phyloP scores from a whole-genome alignment of 35 echinoderm and acorn worm species.

The Apostichopus japonicus region DNA sequence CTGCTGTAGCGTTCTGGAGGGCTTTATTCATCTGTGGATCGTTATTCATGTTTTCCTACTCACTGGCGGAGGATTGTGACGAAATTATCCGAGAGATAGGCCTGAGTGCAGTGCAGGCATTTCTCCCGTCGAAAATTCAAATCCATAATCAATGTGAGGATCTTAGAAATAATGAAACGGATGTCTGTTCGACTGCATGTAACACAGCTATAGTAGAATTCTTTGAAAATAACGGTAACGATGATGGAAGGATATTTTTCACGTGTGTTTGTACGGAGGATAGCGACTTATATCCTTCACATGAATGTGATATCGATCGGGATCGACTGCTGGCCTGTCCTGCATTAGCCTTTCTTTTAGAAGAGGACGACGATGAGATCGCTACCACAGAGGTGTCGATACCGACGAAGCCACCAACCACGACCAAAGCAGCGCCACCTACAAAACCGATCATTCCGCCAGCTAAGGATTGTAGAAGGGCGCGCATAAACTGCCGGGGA shows the following conservation, averaged over 20 bases:
- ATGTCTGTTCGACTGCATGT: not conserved
- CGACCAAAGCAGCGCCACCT: not conserved
- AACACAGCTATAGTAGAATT: slow-evolving; percentile 10
- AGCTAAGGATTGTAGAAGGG: not conserved
- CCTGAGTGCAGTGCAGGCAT: not conserved
- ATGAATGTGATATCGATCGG: slow-evolving; percentile 20
- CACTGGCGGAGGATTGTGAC: not conserved
- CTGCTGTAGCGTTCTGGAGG: too few relatives aligned
- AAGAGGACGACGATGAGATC: not conserved
- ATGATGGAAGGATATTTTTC: not conserved
- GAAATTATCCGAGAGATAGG: not conserved
- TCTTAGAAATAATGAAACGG: not conserved
- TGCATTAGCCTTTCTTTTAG: not conserved
- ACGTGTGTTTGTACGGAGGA: slow-evolving; percentile 2
- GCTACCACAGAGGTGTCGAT: not conserved
- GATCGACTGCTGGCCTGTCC: not conserved
- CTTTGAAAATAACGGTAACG: not conserved
- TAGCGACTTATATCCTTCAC: not conserved
- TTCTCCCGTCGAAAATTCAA: slow-evolving; percentile 10
- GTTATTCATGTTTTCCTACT: too few relatives aligned
- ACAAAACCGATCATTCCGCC: not conserved
- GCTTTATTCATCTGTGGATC: too few relatives aligned
- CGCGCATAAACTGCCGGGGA: not conserved
- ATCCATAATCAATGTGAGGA: not conserved
- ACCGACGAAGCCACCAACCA: not conserved